Conservation (phyloP, 2,113 vertebrate species). For the Peromyscus maniculatus region DNA sequence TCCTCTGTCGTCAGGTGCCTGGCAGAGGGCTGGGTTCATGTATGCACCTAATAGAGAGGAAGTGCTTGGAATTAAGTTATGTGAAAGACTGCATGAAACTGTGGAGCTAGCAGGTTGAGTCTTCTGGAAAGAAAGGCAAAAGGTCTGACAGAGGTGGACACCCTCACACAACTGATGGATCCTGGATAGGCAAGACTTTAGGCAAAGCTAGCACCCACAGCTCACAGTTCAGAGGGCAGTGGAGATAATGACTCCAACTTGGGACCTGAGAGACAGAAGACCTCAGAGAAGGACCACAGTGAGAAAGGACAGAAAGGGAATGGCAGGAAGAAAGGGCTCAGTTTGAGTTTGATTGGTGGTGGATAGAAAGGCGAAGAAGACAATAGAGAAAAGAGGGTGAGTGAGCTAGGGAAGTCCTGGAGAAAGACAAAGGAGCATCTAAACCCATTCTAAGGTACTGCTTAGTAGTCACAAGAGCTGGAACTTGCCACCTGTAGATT, state of each 20-base stretch:
- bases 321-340: slow-evolving; percentile 13
- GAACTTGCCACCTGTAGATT: not conserved
- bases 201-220: slow-evolving; percentile 6
- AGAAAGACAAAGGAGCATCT: not conserved
- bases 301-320: not conserved
- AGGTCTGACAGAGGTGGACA: not conserved
- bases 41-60: not conserved
- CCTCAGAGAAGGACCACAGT: not conserved
- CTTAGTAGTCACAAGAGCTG: not conserved
- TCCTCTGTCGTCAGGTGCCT: not conserved
- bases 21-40: not conserved
- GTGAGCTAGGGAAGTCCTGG: not conserved
- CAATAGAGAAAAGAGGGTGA: slow-evolving; percentile 24
- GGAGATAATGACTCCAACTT: not conserved
- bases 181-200: not conserved
- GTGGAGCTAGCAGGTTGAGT: not conserved
- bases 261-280: not conserved
- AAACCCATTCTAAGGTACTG: not conserved
- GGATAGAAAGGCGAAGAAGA: not conserved
- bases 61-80: not conserved
- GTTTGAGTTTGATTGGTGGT: not conserved
- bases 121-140: slow-evolving; percentile 27
- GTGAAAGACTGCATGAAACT: not conserved
- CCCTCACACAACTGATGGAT: slow-evolving; percentile 24
- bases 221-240: not conserved